Evolutionary conservation across 2,888 invertebrate species (phyloP), one percentile per base, ranked within the genome.

Genomic region (Erebia palarica): DNA sequence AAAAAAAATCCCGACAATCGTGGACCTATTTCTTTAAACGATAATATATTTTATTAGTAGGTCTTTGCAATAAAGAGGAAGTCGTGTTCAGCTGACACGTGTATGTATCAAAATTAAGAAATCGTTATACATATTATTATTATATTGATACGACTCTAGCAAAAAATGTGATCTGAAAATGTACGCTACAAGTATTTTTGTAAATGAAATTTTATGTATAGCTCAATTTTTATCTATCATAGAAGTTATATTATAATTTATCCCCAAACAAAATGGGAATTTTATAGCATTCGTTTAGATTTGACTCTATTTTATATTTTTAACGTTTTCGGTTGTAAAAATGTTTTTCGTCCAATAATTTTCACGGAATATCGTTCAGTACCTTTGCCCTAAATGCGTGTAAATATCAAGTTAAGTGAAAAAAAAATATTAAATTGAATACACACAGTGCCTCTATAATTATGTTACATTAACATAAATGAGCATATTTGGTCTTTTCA

Each of bases 401-500:
- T 78, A 77, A 75, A 73, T 75, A 75, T 71, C 73, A 73, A 69
- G 60, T 75, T 73, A 74, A 75, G 73, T 73, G 68, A 75, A 72
- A 69, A 72, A 21, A 68, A 86, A 79, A 80, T 87, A 89, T 91
- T 90, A 86, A 89, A 65, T 73, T 84, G 90, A 91, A 91, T 88
- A 94, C 94, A 94, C 94, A 92, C 93, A 94, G 94, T 94, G 94
- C 94, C 94, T 94, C 93, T 93, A 91, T 89, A 92, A 91, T 93
- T 93, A 93, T 94, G 93, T 94, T 94, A 94, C 92, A 92, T 94
- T 93, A 93, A 93, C 93, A 93, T 94, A 92, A 92, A 92, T 91
- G 93, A 91, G 91, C 91, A 79, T 88, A 80, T 88, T 91, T 91
- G 87, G 78, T 89, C 86, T 90, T 90, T 89, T 89, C 88, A 90